Evolutionary conservation across 2,797 vertebrate genomes (phyloP), one percentile per base, ranked within the genome.

Genomic region (Triplophysa bombifrons): DNA sequence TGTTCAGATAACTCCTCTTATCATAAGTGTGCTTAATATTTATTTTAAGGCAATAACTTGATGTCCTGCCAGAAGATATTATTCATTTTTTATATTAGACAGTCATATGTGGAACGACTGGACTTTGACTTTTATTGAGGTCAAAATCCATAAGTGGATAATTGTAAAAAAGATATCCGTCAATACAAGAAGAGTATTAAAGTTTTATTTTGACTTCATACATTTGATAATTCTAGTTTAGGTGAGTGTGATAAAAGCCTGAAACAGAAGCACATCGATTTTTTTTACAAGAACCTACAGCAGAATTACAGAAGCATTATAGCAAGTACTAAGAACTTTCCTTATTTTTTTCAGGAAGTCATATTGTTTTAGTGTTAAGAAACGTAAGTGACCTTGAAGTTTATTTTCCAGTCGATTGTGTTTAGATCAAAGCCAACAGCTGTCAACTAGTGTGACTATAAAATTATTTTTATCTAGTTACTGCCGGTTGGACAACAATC

Each of bases 91-190:
- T n/a, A n/a, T 55, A 19, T 10, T 13, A n/a, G 46, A 72, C 61
- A n/a, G 25, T 55, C 12, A 8, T 27, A 46, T 66, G 30, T 30
- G 55, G 3, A 56, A 72, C 53, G 12, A 66, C 55, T 66, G 77
- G 34, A 79, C 77, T 79, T 79, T 66, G 69, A 20, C 17, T 65
- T 79, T 72, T 79, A 44, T 66, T 72, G 69, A 79, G 69, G 61
- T 64, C 34, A 72, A 79, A 65, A 55, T 72, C 58, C 68, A 72
- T 14, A 64, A 64, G 3, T 41, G 10, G 58, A 4, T 27, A 30
- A 72, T 13, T 55, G 20, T 65, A 16, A 27, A 64, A 79, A 16
- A 72, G 34, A 44, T 44, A 65, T 72, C 44, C 55, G 12, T 17
- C 17, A 46, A 56, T 17, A 61, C 30, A 65, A 20, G 48, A 56